Conservation (phyloP, 2,888 invertebrate species). For the Temnothorax unifasciatus region DNA sequence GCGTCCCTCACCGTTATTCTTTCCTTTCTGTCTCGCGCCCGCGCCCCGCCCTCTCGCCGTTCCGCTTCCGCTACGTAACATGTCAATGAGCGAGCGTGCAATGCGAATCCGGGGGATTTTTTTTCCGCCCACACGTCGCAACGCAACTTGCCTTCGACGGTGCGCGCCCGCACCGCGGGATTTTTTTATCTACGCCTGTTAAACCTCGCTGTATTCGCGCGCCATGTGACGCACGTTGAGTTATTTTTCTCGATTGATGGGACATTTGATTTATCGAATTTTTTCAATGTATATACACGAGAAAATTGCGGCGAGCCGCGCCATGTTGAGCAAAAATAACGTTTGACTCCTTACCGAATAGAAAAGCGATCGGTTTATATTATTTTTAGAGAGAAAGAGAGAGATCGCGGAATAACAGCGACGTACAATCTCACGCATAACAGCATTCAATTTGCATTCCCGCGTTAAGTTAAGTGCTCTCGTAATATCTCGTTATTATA, state of each 20-base stretch:
- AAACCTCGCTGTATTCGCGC: neutral
- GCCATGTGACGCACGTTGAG: conserved; percentile 14
- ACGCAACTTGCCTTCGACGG: neutral
- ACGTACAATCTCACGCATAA: neutral
- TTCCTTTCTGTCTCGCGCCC: neutral
- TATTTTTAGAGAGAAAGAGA: neutral
- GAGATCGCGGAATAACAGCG: neutral
- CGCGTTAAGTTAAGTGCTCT: neutral
- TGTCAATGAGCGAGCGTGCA: conserved; percentile 24
- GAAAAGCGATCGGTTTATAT: neutral
- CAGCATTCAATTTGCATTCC: neutral
- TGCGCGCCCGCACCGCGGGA: neutral
- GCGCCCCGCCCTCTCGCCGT: neutral
- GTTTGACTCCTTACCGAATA: neutral
- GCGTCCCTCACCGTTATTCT: neutral
- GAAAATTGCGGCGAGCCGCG: neutral
- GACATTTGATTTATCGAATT: conserved; percentile 11
- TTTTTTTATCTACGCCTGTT: conserved; percentile 29
- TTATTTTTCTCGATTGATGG: neutral
- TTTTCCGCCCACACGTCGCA: neutral
- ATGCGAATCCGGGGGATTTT: neutral
- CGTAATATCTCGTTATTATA: conserved; percentile 4
- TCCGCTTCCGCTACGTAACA: conserved; percentile 2
- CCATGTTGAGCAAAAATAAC: neutral
- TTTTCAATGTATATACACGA: neutral